Conservation (phyloP, 2,797 vertebrate genomes). For the Propithecus perrieri region DNA sequence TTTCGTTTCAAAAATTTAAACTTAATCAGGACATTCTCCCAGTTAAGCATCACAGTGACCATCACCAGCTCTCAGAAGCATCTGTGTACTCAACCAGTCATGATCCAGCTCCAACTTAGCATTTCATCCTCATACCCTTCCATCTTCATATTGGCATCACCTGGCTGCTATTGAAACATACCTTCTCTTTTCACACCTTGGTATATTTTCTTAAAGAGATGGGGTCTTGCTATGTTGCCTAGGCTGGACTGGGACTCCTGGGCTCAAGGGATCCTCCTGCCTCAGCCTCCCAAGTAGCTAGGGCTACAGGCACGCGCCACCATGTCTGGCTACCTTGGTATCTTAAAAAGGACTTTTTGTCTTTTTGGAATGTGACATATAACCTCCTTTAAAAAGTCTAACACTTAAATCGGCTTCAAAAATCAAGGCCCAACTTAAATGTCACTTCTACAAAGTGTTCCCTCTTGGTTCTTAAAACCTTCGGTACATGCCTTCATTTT, state of each 20-base stretch:
- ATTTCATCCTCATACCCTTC: background rate
- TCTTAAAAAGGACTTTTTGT: background rate
- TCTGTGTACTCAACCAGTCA: background rate
- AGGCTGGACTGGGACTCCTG: background rate
- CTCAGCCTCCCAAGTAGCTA: background rate
- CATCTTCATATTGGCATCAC: background rate
- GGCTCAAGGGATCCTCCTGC: background rate
- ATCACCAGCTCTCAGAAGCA: background rate
- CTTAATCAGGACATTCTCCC: background rate
- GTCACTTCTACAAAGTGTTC: background rate
- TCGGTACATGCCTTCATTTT: background rate
- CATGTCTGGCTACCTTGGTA: background rate
- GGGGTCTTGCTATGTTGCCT: background rate
- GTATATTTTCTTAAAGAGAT: background rate
- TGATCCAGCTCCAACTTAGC: background rate
- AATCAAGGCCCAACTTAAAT: background rate
- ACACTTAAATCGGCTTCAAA: background rate
- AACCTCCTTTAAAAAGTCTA: background rate
- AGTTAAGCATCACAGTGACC: background rate
- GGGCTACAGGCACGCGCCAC: background rate
- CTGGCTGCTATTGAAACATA: background rate
- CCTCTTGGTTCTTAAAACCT: background rate
- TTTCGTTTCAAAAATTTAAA: background rate
- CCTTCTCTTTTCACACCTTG: conserved; percentile 1
- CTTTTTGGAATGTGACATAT: background rate